phyloP scores from a whole-genome alignment of 2,797 vertebrate species.

The Acipenser ruthenus region DNA sequence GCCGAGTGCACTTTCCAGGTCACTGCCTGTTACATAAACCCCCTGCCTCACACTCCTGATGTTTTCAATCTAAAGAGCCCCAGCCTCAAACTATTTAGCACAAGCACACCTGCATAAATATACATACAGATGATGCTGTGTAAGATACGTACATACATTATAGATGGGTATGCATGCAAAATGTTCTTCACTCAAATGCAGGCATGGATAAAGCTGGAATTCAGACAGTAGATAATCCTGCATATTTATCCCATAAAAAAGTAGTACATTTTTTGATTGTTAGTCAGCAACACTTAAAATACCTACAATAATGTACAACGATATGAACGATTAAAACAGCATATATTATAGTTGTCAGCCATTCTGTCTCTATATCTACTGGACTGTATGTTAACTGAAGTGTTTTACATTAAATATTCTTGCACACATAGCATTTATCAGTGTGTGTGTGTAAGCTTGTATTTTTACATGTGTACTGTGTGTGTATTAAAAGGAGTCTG shows the following conservation, averaged over 20 bases:
- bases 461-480: conserved; percentile 28
- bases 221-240: no score
- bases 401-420: conserved; percentile 63
- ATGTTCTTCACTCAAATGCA: no score
- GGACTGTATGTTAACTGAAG: conserved; percentile 43
- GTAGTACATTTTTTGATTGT: no score
- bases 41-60: conserved; percentile 35
- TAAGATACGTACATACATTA: no score
- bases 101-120: conserved; percentile 60
- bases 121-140: conserved; percentile 40
- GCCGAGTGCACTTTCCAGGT: conserved; percentile 74
- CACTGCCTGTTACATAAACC: conserved; percentile 51
- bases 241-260: no score
- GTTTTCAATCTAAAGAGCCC: conserved; percentile 60
- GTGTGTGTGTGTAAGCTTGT: conserved; percentile 32
- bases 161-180: no score
- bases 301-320: no score
- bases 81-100: conserved; percentile 39
- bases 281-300: no score
- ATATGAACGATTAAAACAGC: no score
- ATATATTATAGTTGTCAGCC: no score
- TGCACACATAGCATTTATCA: conserved; percentile 29
- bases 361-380: conserved; percentile 20
- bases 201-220: no score
- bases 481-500: conserved; percentile 41